Evolutionary conservation across 2,888 invertebrate species (phyloP).

Genomic region (Quadroppia sp.): DNA sequence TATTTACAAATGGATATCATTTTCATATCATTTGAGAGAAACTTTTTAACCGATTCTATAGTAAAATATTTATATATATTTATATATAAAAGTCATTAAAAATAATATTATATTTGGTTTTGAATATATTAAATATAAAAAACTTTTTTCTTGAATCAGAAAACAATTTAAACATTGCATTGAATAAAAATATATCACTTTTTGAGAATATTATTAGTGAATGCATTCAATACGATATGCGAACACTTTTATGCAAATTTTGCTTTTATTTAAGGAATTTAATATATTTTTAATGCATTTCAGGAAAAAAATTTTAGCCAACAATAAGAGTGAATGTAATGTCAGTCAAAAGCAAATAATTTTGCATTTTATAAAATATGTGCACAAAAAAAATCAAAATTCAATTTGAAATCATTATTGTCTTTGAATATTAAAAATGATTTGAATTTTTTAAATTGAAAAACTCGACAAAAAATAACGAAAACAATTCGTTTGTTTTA

Average conservation of each 20-base stretch:
- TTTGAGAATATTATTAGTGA: constrained; percentile 1
- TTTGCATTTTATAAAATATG: background rate
- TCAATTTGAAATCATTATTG: background rate
- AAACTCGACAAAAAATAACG: too few relatives aligned
- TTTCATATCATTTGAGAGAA: too few relatives aligned
- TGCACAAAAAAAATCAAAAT: background rate
- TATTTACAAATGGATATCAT: too few relatives aligned
- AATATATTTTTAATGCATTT: constrained; percentile 20
- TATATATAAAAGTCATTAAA: background rate
- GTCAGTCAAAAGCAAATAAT: background rate
- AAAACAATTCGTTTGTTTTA: too few relatives aligned
- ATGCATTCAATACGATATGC: background rate
- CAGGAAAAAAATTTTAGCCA: background rate
- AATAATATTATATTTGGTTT: background rate
- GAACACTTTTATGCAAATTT: constrained; percentile 13
- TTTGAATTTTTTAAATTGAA: background rate
- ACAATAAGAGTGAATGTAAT: background rate
- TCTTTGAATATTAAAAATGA: background rate
- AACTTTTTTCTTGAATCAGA: background rate
- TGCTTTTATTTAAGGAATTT: background rate
- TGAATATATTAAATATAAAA: background rate
- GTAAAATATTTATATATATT: too few relatives aligned
- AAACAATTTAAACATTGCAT: constrained; percentile 10
- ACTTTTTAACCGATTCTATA: too few relatives aligned
- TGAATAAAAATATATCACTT: constrained; percentile 15